Evolutionary conservation across 1,140 invertebrate genomes (phyloP), one percentile per base, ranked within the genome.

Genomic region (Nasonia giraulti): DNA sequence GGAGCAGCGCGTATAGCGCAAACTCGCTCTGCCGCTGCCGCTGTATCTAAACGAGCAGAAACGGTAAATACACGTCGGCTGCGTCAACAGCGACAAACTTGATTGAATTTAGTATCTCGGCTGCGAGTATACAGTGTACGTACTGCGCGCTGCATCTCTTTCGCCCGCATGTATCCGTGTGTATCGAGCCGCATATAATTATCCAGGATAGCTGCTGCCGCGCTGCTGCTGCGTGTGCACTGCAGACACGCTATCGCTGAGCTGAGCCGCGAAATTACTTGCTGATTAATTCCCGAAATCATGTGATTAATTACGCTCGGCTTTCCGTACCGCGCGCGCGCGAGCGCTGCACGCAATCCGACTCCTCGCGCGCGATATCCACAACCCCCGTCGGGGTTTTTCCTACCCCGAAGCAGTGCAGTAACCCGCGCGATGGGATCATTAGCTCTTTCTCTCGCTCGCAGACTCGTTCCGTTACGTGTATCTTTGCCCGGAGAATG

Each of bases 31-130:
- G 23, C 69, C 27, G 2, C 37, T 75, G 44, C 47, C 17, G 33
- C 12, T 79, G 17, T 71, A 80, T 44, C 71, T 33, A 66, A 80
- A 50, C 78, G 83, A 82, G 80, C 66, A 37, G 87, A 88, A 88
- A 86, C 85, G 84, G 86, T 80, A 87, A 88, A 88, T 87, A 86
- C 83, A 87, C 84, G 86, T 75, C 85, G 85, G 66, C 80, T 83
- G 84, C 79, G 85, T 86, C 82, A 86, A 85, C 87, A 87, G 85
- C 85, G 83, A 80, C 82, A 86, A 87, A 88, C 87, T 87, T 84
- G 86, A 87, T 88, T 87, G 87, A 84, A 85, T 83, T 75, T 50
- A 84, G 78, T 82, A 77, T 55, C 33, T 68, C 17, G 12, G 20
- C 68, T 31, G 31, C 40, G 20, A 33, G 44, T 11, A 27, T 1